A percentile compares a stretch with the other conserved stretches of the same genome.
phyloP scores from a whole-genome alignment of 35 echinoderm and acorn worm genomes.

The Heliocidaris erythrogramma region DNA sequence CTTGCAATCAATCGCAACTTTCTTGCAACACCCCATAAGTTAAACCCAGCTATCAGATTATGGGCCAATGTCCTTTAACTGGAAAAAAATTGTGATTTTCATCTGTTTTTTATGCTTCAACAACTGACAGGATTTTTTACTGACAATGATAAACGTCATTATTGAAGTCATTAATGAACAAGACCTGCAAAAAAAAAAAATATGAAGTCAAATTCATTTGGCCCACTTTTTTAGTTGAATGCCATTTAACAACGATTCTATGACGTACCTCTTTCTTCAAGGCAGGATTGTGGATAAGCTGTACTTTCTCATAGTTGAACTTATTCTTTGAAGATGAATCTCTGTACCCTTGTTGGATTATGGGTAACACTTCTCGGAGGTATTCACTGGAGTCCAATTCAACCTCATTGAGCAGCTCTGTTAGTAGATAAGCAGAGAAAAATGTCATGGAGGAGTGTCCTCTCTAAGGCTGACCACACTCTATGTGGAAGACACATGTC shows the following conservation, averaged over 20 bases:
- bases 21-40: too few species aligned
- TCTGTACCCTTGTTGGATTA: slow-evolving; percentile 41
- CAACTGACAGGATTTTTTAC: too few species aligned
- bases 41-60: too few species aligned
- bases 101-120: too few species aligned
- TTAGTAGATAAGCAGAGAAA: background rate
- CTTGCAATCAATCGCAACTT: too few species aligned
- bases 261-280: slow-evolving; percentile 44
- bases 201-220: background rate
- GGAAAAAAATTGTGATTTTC: too few species aligned
- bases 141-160: too few species aligned
- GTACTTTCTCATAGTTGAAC: slow-evolving; percentile 42
- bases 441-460: background rate
- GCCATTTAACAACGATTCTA: background rate
- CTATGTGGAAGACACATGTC: too few species aligned
- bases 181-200: background rate
- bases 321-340: slow-evolving; percentile 47
- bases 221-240: background rate
- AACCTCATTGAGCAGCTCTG: slow-evolving; percentile 49
- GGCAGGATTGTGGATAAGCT: slow-evolving; percentile 40
- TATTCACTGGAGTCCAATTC: slow-evolving; percentile 52
- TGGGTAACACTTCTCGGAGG: slow-evolving; percentile 45
- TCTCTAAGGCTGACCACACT: too few species aligned
- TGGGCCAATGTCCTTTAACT: too few species aligned
- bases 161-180: too few species aligned